A percentile compares a stretch with the other conserved stretches of the same genome.
Conservation (phyloP, 2,888 invertebrate genomes). For the Latheticus oryzae region DNA sequence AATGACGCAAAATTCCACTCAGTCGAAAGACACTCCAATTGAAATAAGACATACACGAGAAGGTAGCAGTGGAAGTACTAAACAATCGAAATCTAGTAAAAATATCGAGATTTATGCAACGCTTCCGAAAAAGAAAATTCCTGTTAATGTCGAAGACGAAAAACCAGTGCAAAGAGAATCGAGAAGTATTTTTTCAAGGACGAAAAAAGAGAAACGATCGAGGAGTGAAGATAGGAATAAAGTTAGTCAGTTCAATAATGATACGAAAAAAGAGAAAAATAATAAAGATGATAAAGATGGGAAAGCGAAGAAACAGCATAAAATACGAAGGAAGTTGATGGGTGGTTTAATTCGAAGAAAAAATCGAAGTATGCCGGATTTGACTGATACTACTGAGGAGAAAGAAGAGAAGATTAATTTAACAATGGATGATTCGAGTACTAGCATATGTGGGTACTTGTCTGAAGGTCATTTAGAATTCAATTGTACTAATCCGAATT, state of each 20-base stretch:
- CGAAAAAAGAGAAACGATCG: conserved; percentile 82
- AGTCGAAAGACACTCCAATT: conserved; percentile 70
- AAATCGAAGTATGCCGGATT: conserved; percentile 91
- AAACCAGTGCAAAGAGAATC: conserved; percentile 76
- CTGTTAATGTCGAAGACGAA: conserved; percentile 78
- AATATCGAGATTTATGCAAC: conserved; percentile 93
- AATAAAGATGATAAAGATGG: conserved; percentile 68
- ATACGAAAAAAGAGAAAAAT: conserved; percentile 69
- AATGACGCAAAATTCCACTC: conserved; percentile 72
- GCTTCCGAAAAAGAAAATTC: conserved; percentile 81
- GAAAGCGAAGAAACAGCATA: conserved; percentile 83
- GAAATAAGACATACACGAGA: conserved; percentile 79
- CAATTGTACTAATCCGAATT: conserved; percentile 78
- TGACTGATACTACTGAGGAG: conserved; percentile 81
- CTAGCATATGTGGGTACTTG: conserved; percentile 80
- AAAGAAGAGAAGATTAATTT: conserved; percentile 62
- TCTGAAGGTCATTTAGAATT: conserved; percentile 90
- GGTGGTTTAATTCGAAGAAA: conserved; percentile 89
- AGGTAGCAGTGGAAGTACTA: conserved; percentile 75
- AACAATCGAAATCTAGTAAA: conserved; percentile 73
- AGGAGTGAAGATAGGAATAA: conserved; percentile 89
- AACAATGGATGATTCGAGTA: conserved; percentile 75
- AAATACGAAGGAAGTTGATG: conserved; percentile 89
- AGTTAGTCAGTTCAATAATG: conserved; percentile 69
- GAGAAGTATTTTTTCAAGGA: conserved; percentile 75